Evolutionary conservation across 2,113 vertebrate species (phyloP).

Genomic region (Lanius collurio): DNA sequence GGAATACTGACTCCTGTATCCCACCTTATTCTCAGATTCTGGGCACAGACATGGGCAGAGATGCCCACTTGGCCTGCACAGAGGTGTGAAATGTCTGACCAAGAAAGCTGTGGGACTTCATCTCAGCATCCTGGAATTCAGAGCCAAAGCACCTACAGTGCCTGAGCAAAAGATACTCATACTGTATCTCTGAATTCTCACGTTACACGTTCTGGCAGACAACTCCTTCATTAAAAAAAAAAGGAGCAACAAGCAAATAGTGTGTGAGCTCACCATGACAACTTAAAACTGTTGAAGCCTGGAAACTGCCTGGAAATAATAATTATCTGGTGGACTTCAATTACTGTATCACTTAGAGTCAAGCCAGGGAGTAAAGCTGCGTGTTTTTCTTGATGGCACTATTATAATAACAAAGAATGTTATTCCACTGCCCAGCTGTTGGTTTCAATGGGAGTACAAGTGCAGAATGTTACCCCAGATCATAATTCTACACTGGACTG

Average conservation of each 20-base stretch:
- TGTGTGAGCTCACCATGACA: not conserved
- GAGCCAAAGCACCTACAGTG: slow-evolving; percentile 8
- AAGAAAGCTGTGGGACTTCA: not conserved
- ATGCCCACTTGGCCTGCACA: not conserved
- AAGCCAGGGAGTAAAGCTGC: not conserved
- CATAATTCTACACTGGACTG: not conserved
- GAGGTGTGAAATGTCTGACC: slow-evolving; percentile 8
- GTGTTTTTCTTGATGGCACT: not conserved
- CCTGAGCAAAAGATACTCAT: not conserved
- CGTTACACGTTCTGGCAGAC: not conserved
- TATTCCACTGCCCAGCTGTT: not conserved
- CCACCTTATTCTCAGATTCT: not conserved
- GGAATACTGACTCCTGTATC: not conserved
- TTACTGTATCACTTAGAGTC: not conserved
- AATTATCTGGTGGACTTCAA: not conserved
- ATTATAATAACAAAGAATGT: not conserved
- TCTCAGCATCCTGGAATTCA: not conserved
- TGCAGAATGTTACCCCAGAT: not conserved
- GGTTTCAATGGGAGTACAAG: not conserved
- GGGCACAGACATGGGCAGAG: not conserved
- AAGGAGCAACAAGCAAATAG: not conserved
- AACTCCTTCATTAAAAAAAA: not conserved
- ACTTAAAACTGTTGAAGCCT: not conserved
- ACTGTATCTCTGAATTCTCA: not conserved
- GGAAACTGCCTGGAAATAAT: not conserved